Percentiles rank a stretch among this genome's conserved stretches.
Conservation (phyloP, 2,888 invertebrate genomes). For the Megalurothrips usitatus region DNA sequence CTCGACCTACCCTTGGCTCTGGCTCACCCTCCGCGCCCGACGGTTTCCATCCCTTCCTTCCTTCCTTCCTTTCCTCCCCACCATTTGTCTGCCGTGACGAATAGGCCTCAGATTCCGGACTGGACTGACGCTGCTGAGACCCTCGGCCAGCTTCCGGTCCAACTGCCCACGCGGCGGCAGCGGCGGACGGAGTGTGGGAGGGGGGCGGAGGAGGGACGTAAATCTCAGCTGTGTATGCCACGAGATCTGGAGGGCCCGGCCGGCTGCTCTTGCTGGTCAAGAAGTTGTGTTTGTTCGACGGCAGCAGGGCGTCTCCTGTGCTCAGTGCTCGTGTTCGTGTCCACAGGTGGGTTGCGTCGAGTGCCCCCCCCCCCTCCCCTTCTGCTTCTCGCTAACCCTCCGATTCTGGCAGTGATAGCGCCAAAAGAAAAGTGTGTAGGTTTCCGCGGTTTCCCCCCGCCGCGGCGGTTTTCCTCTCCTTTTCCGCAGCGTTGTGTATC, state of each 20-base stretch:
- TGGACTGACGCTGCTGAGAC: not conserved
- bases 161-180: too few relatives aligned
- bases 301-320: too few relatives aligned
- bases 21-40: not conserved
- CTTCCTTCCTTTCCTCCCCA: not conserved
- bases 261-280: too few relatives aligned
- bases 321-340: not conserved
- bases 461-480: not conserved
- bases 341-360: not conserved
- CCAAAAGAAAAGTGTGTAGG: not conserved
- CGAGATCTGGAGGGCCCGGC: too few relatives aligned
- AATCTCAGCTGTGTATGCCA: too few relatives aligned
- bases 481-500: too few relatives aligned
- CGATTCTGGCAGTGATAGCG: too few relatives aligned
- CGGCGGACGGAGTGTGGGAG: too few relatives aligned
- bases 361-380: not conserved
- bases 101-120: constrained; percentile 7
- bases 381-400: too few relatives aligned
- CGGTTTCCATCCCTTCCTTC: not conserved
- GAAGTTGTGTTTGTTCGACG: too few relatives aligned
- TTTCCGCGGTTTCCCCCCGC: not conserved
- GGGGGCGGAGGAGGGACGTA: too few relatives aligned
- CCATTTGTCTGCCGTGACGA: constrained; percentile 17
- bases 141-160: not conserved
- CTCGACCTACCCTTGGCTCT: not conserved